A percentile compares a stretch with the other conserved stretches of the same genome.
These are phyloP conservation scores for Phalacrocorax aristotelis DNA, from an alignment of 2,113 vertebrate genomes.

Conservation along the genomic window DNA sequence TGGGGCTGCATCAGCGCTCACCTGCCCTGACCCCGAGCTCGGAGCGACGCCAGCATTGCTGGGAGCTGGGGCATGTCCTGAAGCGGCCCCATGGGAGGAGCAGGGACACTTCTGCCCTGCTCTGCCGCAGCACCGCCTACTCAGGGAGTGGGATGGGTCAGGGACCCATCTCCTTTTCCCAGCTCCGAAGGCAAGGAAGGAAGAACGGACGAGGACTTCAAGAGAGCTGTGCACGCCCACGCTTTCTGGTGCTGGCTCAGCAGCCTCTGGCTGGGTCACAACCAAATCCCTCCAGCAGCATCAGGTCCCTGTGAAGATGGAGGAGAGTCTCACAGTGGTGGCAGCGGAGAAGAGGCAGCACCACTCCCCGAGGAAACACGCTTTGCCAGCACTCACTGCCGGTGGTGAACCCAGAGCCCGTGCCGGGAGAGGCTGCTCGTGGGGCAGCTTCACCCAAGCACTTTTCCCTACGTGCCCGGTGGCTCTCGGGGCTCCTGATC, in stretches of 20 bases:
- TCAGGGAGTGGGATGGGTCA: rapidly evolving
- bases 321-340: neutral
- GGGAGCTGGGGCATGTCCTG: neutral
- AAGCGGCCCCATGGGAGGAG: neutral
- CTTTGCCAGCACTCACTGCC: rapidly evolving
- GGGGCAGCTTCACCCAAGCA: rapidly evolving
- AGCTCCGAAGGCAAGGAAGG: neutral
- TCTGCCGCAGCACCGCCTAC: neutral
- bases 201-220: rapidly evolving
- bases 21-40: neutral
- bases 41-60: rapidly evolving
- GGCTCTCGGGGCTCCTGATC: rapidly evolving
- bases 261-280: neutral
- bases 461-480: neutral
- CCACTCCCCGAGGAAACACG: rapidly evolving
- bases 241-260: rapidly evolving
- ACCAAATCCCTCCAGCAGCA: rapidly evolving
- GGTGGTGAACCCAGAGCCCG: neutral
- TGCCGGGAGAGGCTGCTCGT: rapidly evolving
- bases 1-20: rapidly evolving
- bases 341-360: neutral
- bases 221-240: neutral
- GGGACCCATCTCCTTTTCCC: neutral
- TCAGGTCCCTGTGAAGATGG: neutral
- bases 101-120: neutral